phyloP scores from a whole-genome alignment of 2,888 invertebrate genomes.

The Cephus spinipes region DNA sequence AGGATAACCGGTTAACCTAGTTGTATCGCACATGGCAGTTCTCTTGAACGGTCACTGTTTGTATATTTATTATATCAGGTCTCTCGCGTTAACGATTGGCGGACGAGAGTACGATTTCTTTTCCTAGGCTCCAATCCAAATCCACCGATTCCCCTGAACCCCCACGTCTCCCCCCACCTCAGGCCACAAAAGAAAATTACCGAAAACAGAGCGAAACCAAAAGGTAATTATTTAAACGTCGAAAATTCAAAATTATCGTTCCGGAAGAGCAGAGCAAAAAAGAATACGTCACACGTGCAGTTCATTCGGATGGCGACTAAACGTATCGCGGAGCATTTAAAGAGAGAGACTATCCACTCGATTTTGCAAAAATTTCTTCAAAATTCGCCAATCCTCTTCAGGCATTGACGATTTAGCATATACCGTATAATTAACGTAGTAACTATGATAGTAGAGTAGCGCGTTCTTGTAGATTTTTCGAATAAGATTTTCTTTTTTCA shows the following conservation, averaged over 20 bases:
- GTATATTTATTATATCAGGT: background rate
- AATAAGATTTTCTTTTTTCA: background rate
- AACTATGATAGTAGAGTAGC: background rate
- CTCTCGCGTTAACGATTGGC: background rate
- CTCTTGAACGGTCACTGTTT: background rate
- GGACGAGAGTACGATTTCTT: background rate
- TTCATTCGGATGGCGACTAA: background rate
- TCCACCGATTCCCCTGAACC: too few species aligned
- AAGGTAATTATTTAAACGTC: background rate
- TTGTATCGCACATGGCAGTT: conserved; percentile 49
- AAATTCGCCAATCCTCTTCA: background rate
- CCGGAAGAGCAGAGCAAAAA: background rate
- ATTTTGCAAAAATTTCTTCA: background rate
- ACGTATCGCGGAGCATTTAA: background rate
- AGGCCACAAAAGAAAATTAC: background rate
- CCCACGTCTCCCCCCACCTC: background rate
- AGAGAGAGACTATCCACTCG: background rate
- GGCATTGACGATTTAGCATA: background rate
- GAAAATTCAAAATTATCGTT: background rate
- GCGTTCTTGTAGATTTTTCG: background rate
- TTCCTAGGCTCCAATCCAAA: background rate
- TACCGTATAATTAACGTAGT: background rate
- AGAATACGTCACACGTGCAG: background rate
- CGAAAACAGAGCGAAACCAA: background rate
- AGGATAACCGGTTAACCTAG: conserved; percentile 58